These are phyloP conservation scores for Aleiodes testaceus DNA, from an alignment of 2,888 invertebrate genomes.

Conservation along the genomic window DNA sequence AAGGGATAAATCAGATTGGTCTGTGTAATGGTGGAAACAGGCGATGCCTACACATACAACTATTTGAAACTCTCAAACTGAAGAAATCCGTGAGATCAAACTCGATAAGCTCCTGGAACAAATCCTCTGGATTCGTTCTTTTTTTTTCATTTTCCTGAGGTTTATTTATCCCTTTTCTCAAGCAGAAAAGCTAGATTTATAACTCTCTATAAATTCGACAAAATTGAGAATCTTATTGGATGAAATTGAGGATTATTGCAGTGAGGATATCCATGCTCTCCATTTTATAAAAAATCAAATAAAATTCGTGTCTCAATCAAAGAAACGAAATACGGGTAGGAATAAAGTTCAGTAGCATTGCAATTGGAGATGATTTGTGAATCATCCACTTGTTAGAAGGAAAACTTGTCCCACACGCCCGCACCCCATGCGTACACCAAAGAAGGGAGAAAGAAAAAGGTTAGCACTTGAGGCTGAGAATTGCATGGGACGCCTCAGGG, in stretches of 20 bases:
- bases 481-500: constrained; percentile 38
- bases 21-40: neutral
- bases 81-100: constrained; percentile 20
- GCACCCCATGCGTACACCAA: neutral
- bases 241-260: no score
- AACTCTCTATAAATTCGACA: neutral
- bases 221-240: neutral
- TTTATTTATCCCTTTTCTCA: neutral
- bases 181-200: constrained; percentile 12
- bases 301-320: constrained; percentile 32
- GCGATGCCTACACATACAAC: constrained; percentile 2
- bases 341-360: constrained; percentile 50
- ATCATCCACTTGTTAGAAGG: constrained; percentile 70
- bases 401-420: constrained; percentile 59
- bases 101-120: constrained; percentile 19
- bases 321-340: constrained; percentile 41
- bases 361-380: constrained; percentile 69
- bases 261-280: neutral
- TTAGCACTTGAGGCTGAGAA: constrained; percentile 38
- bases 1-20: constrained; percentile 14
- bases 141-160: neutral
- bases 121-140: neutral
- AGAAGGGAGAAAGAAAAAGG: constrained; percentile 40
- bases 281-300: constrained; percentile 23
- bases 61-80: constrained; percentile 10